These are phyloP conservation scores for Mionectes olivaceus DNA, from an alignment of 2,797 vertebrate species.

Conservation along the genomic window DNA sequence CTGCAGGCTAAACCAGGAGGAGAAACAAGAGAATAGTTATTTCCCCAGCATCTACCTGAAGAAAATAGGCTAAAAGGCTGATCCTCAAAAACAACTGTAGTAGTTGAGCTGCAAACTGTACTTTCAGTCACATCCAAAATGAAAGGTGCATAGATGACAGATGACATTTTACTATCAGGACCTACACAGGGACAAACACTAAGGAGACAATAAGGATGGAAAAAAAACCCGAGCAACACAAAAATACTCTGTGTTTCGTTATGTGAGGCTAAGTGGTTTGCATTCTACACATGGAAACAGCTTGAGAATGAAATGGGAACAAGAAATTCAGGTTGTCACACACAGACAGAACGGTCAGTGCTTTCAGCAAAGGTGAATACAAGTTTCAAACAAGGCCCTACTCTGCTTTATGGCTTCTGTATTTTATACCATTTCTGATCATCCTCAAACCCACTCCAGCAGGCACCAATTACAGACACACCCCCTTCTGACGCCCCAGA, in stretches of 20 bases:
- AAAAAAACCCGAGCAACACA: neutral
- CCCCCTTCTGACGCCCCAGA: neutral
- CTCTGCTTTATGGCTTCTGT: rapidly evolving
- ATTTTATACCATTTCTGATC: neutral
- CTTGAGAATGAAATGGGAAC: rapidly evolving
- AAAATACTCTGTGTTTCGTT: neutral
- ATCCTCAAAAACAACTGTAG: neutral
- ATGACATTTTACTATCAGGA: rapidly evolving
- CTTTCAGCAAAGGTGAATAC: neutral
- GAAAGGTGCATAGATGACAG: neutral
- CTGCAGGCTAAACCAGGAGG: neutral
- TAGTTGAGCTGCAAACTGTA: neutral
- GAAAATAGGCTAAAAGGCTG: neutral
- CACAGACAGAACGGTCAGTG: rapidly evolving
- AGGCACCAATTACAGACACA: neutral
- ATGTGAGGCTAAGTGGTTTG: neutral
- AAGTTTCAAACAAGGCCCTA: neutral
- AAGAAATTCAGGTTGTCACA: neutral
- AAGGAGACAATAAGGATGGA: rapidly evolving
- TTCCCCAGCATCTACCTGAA: neutral
- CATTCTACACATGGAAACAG: neutral
- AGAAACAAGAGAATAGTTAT: neutral
- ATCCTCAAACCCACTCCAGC: neutral
- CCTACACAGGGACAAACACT: neutral
- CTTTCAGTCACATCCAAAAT: neutral